phyloP scores from a whole-genome alignment of 2,113 vertebrate genomes.

The Noctilio leporinus region DNA sequence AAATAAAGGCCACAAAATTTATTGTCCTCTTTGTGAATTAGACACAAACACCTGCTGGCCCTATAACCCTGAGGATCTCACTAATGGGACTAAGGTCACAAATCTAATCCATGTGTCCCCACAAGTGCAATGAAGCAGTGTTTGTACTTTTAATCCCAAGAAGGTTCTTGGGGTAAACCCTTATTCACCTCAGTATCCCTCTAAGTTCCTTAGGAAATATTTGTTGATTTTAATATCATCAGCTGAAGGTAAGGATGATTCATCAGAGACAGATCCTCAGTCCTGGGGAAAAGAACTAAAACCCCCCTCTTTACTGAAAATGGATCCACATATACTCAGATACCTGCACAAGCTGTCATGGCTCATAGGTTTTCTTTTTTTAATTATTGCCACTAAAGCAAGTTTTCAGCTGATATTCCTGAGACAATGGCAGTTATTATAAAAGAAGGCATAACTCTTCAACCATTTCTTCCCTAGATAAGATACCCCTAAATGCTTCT shows the following conservation, averaged over 20 bases:
- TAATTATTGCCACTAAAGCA: not conserved
- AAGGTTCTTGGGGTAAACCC: not conserved
- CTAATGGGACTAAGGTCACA: not conserved
- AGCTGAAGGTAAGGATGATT: not conserved
- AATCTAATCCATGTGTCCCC: not conserved
- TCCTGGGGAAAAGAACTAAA: not conserved
- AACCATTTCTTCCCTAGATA: not conserved
- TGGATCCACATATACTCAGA: rapidly evolving
- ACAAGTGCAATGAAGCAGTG: not conserved
- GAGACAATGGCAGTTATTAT: not conserved
- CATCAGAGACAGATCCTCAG: not conserved
- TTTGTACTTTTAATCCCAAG: not conserved
- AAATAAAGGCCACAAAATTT: not conserved
- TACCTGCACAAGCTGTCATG: not conserved
- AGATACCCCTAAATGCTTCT: not conserved
- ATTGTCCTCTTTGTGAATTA: not conserved
- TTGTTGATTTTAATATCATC: not conserved
- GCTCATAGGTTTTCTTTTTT: not conserved
- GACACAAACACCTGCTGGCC: not conserved
- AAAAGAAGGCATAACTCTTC: not conserved
- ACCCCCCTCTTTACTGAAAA: not conserved
- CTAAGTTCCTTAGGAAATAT: not conserved
- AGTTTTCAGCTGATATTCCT: not conserved
- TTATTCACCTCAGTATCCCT: not conserved
- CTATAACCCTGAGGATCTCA: not conserved